A percentile compares a stretch with the other conserved stretches of the same genome.
Evolutionary conservation across 2,888 invertebrate genomes (phyloP).

Genomic region (Cryptocheilus praepositus): DNA sequence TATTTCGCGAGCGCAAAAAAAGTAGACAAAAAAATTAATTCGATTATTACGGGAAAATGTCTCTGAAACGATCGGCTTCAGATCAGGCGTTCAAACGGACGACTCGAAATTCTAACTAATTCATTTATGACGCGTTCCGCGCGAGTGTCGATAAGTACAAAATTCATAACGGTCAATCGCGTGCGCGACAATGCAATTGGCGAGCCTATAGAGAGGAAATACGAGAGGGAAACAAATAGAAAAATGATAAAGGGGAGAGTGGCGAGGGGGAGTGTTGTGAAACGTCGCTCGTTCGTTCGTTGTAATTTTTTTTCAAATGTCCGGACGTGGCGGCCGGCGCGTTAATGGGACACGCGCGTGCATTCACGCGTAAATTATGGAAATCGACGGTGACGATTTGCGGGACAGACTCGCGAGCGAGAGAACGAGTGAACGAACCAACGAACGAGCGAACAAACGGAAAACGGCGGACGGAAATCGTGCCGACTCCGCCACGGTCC

Average conservation of each 20-base stretch:
- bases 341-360: conserved; percentile 52
- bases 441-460: neutral
- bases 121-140: too few relatives aligned
- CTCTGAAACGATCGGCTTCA: too few relatives aligned
- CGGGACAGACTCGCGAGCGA: conserved; percentile 4
- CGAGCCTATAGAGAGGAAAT: too few relatives aligned
- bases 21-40: too few relatives aligned
- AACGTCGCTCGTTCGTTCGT: conserved; percentile 51
- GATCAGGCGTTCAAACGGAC: too few relatives aligned
- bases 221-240: neutral
- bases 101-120: too few relatives aligned
- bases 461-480: conserved; percentile 11
- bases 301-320: conserved; percentile 38
- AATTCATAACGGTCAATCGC: too few relatives aligned
- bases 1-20: neutral
- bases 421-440: neutral
- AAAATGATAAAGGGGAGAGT: conserved; percentile 21
- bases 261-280: conserved; percentile 42
- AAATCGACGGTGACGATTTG: conserved; percentile 46
- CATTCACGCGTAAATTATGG: conserved; percentile 51
- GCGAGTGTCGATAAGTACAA: too few relatives aligned
- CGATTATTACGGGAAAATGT: too few relatives aligned
- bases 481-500: neutral
- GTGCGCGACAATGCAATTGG: too few relatives aligned
- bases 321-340: conserved; percentile 25